phyloP scores from a whole-genome alignment of 1,140 invertebrate genomes.

The Penaeus chinensis region DNA sequence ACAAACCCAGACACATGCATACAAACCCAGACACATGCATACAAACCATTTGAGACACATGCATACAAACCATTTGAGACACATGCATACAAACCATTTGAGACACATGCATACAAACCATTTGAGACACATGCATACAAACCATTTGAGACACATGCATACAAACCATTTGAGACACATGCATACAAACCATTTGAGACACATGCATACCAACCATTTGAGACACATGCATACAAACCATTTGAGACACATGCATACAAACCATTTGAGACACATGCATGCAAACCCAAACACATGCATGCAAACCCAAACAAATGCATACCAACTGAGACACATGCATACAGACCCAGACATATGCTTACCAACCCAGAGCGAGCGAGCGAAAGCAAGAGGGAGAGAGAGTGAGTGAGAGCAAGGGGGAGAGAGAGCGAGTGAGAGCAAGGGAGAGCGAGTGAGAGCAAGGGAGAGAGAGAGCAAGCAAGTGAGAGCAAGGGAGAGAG shows the following conservation, averaged over 20 bases:
- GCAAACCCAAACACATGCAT: neutral
- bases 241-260: neutral
- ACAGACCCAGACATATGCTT: too few relatives aligned
- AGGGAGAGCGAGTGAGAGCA: too few relatives aligned
- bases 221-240: neutral
- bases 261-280: neutral
- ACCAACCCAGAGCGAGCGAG: too few relatives aligned
- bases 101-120: too few relatives aligned
- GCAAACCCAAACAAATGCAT: too few relatives aligned
- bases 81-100: neutral
- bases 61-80: neutral
- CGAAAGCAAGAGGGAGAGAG: too few relatives aligned
- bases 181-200: neutral
- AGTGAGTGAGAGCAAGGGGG: too few relatives aligned
- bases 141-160: neutral
- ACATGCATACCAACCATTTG: neutral
- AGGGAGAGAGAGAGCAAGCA: too few relatives aligned
- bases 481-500: too few relatives aligned
- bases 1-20: neutral
- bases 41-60: neutral
- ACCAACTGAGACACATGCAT: too few relatives aligned
- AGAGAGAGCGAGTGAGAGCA: too few relatives aligned
- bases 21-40: neutral
- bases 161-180: neutral
- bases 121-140: neutral